Base-by-base conservation (phyloP, 1,140 invertebrate species). In the Aphaenogaster floridana region DNA sequence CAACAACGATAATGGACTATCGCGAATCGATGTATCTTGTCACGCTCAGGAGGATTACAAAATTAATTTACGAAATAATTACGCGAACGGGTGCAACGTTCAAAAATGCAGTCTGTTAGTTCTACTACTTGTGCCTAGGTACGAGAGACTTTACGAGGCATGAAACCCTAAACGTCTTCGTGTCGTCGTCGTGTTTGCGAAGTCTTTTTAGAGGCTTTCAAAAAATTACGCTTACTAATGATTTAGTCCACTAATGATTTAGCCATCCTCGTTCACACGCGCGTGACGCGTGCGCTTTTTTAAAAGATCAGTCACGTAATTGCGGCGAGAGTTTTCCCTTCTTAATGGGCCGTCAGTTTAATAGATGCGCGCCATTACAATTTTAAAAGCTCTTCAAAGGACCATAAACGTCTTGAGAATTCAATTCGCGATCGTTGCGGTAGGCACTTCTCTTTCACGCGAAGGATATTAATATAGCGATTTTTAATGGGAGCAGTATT, bases 271-370 rank as follows among this genome's bases (percentile, higher is more conserved):
- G 64, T 57, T 34, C 28, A 63, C 17, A 39, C 21, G 64, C 17
- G 52, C 21, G 64, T 39, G 39, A 80, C 63, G 63, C 48, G n/a
- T 45, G 36, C 36, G 63, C 36, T 15, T 57, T 54, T 69, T 81
- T 69, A 34, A 57, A 71, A 21, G 66, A 45, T 61, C 50, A 11
- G 52, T 71, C 66, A 45, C 50, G 50, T 81, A 81, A 81, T 81
- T 71, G 50, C 64, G 48, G 64, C 36, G 48, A 69, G 52, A 81
- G 21, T 71, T 81, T 81, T 57, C 68, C 36, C 28, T 81, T 6
- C 15, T 80, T 89, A 90, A 90, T 57, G 54, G 74, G 61, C 21
- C 39, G 83, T 69, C 48, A 61, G 45, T 57, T 89, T 89, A 81
- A 89, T 64, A 90, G 57, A 69, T 61, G 39, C 34, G 34, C 28